Conservation (phyloP, 2,797 vertebrate species). For the Ctenosaura bakeri region DNA sequence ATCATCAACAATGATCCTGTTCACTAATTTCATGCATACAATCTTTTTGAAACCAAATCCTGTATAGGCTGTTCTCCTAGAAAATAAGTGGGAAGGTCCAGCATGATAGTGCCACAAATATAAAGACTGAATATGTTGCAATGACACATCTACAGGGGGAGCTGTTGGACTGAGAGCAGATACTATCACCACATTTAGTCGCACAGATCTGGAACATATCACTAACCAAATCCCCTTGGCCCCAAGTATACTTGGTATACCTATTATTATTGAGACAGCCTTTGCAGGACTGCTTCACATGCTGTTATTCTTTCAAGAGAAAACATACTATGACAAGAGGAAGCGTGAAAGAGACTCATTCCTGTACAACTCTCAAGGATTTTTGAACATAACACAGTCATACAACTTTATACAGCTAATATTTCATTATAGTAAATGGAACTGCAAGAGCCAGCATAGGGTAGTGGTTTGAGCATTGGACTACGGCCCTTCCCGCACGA, state of each 20-base stretch:
- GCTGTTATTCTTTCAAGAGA: neutral
- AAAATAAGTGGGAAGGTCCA: neutral
- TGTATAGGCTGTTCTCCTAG: neutral
- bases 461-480: too few relatives aligned
- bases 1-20: neutral
- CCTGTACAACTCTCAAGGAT: neutral
- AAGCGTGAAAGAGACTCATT: neutral
- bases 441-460: neutral
- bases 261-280: neutral
- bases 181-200: neutral
- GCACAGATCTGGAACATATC: neutral
- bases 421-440: neutral
- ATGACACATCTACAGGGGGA: neutral
- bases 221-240: neutral
- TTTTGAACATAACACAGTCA: too few relatives aligned
- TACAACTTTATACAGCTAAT: neutral
- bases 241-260: neutral
- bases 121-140: neutral
- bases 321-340: neutral
- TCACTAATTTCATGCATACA: neutral
- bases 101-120: neutral
- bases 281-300: neutral
- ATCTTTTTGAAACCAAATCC: neutral
- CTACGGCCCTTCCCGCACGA: too few relatives aligned
- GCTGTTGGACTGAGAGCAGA: neutral